Evolutionary conservation across 2,888 invertebrate species (phyloP).

Genomic region (Scaptomyza polygonia): DNA sequence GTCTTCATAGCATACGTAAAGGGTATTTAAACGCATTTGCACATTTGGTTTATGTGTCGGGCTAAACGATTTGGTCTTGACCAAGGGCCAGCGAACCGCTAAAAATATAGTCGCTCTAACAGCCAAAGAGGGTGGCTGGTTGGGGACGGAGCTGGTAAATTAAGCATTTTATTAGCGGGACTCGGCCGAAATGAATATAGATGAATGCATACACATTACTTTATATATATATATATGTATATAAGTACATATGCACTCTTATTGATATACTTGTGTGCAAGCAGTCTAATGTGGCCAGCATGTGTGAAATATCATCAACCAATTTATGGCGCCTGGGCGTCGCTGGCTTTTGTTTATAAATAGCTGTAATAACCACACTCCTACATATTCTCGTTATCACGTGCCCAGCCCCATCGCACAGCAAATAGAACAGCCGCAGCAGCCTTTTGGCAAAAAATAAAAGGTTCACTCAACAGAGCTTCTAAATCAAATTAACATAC

Average conservation of each 20-base stretch:
- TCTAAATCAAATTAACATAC: constrained; percentile 71
- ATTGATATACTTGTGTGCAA: constrained; percentile 26
- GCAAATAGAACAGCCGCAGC: constrained; percentile 46
- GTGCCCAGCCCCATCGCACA: not conserved
- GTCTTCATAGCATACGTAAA: not conserved
- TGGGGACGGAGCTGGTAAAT: constrained; percentile 56
- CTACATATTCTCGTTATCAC: not conserved
- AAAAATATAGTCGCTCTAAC: constrained; percentile 25
- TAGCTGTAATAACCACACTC: constrained; percentile 17
- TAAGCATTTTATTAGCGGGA: constrained; percentile 73
- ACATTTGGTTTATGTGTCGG: not conserved
- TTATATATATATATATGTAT: not conserved
- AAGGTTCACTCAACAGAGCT: constrained; percentile 73
- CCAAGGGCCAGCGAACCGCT: constrained; percentile 12
- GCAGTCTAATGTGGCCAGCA: constrained; percentile 51
- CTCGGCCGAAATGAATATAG: constrained; percentile 43
- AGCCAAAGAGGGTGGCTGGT: constrained; percentile 3
- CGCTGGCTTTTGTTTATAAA: constrained; percentile 67
- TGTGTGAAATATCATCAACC: constrained; percentile 74
- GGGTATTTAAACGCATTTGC: constrained; percentile 12
- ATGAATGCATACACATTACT: constrained; percentile 12
- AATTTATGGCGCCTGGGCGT: constrained; percentile 73
- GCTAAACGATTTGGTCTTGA: constrained; percentile 22
- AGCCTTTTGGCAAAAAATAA: constrained; percentile 54
- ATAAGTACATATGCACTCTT: constrained; percentile 2